Conservation (phyloP, 2,888 invertebrate genomes). For the Aporophyla lueneburgensis region DNA sequence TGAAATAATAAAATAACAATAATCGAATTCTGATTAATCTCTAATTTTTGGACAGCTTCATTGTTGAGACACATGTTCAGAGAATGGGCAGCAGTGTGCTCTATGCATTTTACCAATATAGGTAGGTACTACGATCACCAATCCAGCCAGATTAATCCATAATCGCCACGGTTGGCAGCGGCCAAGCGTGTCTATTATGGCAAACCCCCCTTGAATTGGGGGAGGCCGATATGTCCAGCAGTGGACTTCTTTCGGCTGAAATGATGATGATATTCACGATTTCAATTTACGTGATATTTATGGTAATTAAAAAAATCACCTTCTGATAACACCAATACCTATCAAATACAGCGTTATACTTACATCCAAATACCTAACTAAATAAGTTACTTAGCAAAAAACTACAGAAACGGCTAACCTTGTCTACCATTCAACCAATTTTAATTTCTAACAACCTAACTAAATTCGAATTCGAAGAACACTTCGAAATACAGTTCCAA, state of each 20-base stretch:
- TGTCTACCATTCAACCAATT: constrained; percentile 37
- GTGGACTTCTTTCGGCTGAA: too few relatives aligned
- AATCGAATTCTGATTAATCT: neutral
- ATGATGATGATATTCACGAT: too few relatives aligned
- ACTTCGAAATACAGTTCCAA: constrained; percentile 45
- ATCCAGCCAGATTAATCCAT: too few relatives aligned
- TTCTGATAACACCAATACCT: neutral
- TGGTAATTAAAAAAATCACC: neutral
- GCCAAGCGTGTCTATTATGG: too few relatives aligned
- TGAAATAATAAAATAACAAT: neutral
- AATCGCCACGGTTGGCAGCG: too few relatives aligned
- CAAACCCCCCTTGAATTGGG: too few relatives aligned
- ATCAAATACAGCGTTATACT: neutral
- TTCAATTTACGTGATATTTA: neutral
- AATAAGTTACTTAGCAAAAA: neutral
- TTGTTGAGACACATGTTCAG: neutral
- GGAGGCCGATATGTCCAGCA: too few relatives aligned
- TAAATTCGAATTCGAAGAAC: constrained; percentile 53
- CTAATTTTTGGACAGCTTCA: neutral
- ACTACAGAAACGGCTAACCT: neutral
- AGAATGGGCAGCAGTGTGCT: too few relatives aligned
- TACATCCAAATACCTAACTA: neutral
- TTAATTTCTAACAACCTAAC: constrained; percentile 37
- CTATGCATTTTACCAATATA: too few relatives aligned
- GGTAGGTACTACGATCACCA: too few relatives aligned